Evolutionary conservation across 2,797 vertebrate species (phyloP), one percentile per base, ranked within the genome.

Genomic region (Phoxinus dragarum): DNA sequence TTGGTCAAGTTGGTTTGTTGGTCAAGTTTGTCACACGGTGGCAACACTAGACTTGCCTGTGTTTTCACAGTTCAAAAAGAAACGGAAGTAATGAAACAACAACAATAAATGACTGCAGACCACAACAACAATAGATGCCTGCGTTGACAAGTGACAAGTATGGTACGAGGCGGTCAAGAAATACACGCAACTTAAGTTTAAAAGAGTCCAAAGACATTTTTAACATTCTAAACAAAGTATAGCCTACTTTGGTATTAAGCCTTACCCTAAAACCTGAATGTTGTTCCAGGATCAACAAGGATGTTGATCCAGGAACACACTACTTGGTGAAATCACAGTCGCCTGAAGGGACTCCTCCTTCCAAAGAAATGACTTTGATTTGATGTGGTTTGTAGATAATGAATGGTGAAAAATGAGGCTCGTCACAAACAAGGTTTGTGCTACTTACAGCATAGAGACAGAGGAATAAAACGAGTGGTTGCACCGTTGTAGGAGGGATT

Each of bases 401-500:
- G 2, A 79, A 31, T 67, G 27, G 6, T 19, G 10, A 10, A 79
- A 66, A 79, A 23, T 52, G 31, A 36, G 44, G 64, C 19, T 44
- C 49, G 40, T 66, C 7, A 3, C 9, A 52, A n/a, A 31, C 12
- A 34, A 11, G 31, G 64, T 38, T 52, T n/a, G 10, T 66, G 19
- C 5, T 61, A 36, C 9, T 36, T 34, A 77, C n/a, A 42, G 19
- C n/a, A 81, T 31, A 68, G 19, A 81, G 52, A 69, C 38, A 19
- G 72, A 69, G 38, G 11, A 34, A 54, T 44, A 47, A 40, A 49
- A 21, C 27, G 64, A 80, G 47, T 74, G 47, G 47, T 59, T 68
- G 23, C n/a, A 56, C 21, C 54, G 10, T 59, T n/a, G 75, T 56
- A 82, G 12, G 44, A 85, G n/a, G 8, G 36, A 71, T 73, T 27